These are phyloP conservation scores for Aplochiton taeniatus DNA, from an alignment of 2,797 vertebrate genomes.

Conservation along the genomic window DNA sequence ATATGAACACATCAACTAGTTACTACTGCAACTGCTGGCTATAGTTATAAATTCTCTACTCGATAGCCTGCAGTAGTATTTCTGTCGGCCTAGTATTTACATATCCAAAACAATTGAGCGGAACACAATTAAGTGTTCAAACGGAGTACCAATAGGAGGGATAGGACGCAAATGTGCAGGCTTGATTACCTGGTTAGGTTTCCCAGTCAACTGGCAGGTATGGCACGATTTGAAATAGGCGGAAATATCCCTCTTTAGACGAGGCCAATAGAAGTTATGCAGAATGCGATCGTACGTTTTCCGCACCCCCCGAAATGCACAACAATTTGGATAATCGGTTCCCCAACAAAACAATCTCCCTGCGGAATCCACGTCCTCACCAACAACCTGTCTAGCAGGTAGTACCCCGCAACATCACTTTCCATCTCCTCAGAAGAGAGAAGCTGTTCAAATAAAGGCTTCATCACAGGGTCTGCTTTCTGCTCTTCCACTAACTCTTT, in stretches of 20 bases:
- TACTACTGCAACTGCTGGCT: too few relatives aligned
- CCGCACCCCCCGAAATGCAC: neutral
- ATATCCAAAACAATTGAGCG: too few relatives aligned
- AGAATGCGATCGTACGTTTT: neutral
- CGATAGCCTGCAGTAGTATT: too few relatives aligned
- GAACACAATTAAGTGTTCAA: neutral
- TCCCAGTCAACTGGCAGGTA: neutral
- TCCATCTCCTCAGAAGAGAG: neutral
- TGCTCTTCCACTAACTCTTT: constrained; percentile 2
- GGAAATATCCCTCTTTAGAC: neutral
- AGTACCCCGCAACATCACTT: neutral
- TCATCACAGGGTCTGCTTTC: neutral
- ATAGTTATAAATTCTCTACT: too few relatives aligned
- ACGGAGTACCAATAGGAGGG: neutral
- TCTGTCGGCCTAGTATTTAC: too few relatives aligned
- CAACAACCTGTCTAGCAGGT: neutral
- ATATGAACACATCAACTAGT: too few relatives aligned
- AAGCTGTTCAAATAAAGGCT: neutral
- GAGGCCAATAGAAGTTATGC: neutral
- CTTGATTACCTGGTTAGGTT: neutral
- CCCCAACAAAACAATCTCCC: neutral
- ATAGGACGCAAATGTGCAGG: neutral
- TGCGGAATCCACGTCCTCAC: constrained; percentile 6
- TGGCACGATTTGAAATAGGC: neutral
- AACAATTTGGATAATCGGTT: neutral